Percentiles rank a stretch among this genome's conserved stretches.
Conservation (phyloP, 2,797 vertebrate genomes). For the Pogonophryne albipinna region DNA sequence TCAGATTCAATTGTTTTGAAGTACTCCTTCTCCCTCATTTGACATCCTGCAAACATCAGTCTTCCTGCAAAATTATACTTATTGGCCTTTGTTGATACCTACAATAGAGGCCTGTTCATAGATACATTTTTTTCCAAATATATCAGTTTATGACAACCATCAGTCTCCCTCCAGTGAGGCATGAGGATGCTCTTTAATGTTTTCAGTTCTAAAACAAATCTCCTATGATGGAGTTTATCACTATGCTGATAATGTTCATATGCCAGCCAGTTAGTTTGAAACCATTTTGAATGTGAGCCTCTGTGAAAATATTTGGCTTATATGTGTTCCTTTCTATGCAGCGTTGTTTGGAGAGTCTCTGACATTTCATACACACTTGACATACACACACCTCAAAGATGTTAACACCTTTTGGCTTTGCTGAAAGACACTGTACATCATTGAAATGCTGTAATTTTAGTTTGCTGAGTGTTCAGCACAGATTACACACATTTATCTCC, state of each 20-base stretch:
- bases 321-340: conserved; percentile 15
- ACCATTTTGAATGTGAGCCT: background rate
- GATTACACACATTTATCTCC: background rate
- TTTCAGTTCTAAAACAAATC: conserved; percentile 30
- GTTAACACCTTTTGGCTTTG: background rate
- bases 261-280: background rate
- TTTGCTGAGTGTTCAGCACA: too few species aligned
- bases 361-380: background rate
- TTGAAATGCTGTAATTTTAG: background rate
- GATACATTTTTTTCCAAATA: background rate
- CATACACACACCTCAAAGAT: background rate
- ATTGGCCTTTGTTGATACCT: background rate
- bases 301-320: background rate
- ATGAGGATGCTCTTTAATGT: conserved; percentile 2
- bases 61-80: too few species aligned
- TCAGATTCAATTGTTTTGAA: background rate
- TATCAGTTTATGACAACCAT: background rate
- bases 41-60: background rate
- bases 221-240: conserved; percentile 7
- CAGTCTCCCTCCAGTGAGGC: background rate
- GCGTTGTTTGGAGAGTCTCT: conserved; percentile 9
- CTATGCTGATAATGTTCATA: background rate
- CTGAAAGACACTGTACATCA: background rate
- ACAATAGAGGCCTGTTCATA: background rate
- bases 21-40: background rate